Evolutionary conservation across 2,888 invertebrate species (phyloP), one percentile per base, ranked within the genome.

Genomic region (Cheilosia impressa): DNA sequence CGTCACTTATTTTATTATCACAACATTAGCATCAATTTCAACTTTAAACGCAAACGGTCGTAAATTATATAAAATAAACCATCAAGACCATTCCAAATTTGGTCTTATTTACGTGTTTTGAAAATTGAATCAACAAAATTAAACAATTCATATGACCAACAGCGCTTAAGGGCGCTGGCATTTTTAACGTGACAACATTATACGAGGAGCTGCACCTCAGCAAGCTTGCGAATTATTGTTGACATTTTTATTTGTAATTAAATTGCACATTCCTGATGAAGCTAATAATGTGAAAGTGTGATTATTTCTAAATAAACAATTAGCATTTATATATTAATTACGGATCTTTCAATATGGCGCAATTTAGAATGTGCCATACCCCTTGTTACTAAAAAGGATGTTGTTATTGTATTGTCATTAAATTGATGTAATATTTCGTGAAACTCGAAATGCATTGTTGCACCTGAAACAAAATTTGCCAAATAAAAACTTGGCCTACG

Each of bases 101-200:
- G 41, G 55, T 34, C 38, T 55, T 57, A 57, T 66, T 50, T 19
- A 47, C 34, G 34, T 65, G 57, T 58, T 57, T 31, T n/a, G 50
- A 65, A 22, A 31, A 73, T 17, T 38, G 0, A 15, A 24, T 24
- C 17, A 50, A 50, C 4, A 17, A 31, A 31, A 60, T 24, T 22
- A 58, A 65, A 41, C 50, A 27, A 66, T 66, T 76, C 50, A 66
- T 76, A 76, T 68, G 76, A 34, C n/a, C 41, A 57, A 66, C 41
- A 38, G 15, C 50, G 27, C 31, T 17, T n/a, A 43, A 22, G 19
- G 22, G 22, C 62, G 27, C 45, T 41, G 47, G 19, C 55, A 50
- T 47, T 60, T 50, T 50, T 41, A 24, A 60, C 50, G 58, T 58
- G 47, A 7, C 17, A 19, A 57, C 55, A 27, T 19, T 38, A 27